These are phyloP conservation scores for Strongylocentrotus purpuratus DNA, from an alignment of 35 echinoderm and acorn worm species.

Conservation along the genomic window DNA sequence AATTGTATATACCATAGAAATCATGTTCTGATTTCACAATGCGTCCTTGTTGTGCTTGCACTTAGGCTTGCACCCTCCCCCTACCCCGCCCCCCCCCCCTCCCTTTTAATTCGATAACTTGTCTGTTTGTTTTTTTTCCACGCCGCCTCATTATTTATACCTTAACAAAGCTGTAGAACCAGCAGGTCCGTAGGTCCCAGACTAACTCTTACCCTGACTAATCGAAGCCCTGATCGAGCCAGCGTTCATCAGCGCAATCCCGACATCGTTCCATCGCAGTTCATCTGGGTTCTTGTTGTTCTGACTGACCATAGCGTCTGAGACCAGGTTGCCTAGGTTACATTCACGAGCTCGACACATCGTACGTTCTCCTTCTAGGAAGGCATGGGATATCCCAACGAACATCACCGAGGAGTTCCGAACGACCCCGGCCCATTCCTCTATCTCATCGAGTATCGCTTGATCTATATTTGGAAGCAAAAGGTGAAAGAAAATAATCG, in stretches of 20 bases:
- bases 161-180: not conserved
- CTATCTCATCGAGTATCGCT: constrained; percentile 49
- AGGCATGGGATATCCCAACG: constrained; percentile 69
- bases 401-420: constrained; percentile 29
- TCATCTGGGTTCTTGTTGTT: constrained; percentile 58
- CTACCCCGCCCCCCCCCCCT: not conserved
- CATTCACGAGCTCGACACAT: constrained; percentile 70
- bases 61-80: too few relatives aligned
- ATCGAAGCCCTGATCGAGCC: constrained; percentile 78
- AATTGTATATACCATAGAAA: too few relatives aligned
- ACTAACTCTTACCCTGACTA: constrained; percentile 39
- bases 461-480: constrained; percentile 40
- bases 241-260: constrained; percentile 79
- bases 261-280: constrained; percentile 84
- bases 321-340: constrained; percentile 78
- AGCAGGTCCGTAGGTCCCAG: not conserved
- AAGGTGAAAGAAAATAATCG: not conserved
- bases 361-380: constrained; percentile 45
- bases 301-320: constrained; percentile 68
- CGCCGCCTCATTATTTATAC: too few relatives aligned
- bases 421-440: constrained; percentile 47
- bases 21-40: too few relatives aligned
- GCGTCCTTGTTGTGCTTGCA: too few relatives aligned
- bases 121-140: too few relatives aligned
- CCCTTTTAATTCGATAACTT: not conserved